Conservation (phyloP, 2,797 vertebrate species). For the Pagetopsis macropterus region DNA sequence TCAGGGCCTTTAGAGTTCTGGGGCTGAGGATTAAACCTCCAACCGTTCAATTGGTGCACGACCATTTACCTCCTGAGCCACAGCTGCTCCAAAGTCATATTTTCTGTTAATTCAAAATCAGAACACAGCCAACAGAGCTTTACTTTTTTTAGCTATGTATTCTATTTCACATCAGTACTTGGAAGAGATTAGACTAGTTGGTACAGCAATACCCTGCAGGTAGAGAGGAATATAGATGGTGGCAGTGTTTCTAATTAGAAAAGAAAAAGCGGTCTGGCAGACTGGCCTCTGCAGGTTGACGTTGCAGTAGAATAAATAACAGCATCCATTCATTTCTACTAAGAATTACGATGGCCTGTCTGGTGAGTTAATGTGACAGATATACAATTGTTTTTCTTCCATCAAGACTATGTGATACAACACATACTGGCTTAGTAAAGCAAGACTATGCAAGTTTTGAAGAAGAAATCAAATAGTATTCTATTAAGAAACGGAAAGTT, state of each 20-base stretch:
- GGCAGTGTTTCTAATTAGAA: conserved; percentile 18
- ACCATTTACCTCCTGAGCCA: too few species aligned
- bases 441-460: background rate
- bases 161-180: background rate
- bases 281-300: conserved; percentile 8
- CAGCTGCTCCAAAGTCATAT: conserved; percentile 5
- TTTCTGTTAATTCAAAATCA: conserved; percentile 20
- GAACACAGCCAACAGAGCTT: background rate
- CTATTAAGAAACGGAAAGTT: background rate
- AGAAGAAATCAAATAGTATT: background rate
- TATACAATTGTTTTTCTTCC: background rate
- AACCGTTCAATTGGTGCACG: too few species aligned
- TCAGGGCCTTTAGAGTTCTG: too few species aligned
- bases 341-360: conserved; percentile 2
- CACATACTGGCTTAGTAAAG: background rate
- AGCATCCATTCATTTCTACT: background rate
- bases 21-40: too few species aligned
- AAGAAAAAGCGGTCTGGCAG: background rate
- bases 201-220: conserved; percentile 2
- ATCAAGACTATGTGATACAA: background rate
- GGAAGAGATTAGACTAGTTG: background rate
- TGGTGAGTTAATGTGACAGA: conserved; percentile 5
- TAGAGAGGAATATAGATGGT: conserved; percentile 2
- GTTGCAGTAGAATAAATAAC: background rate
- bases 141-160: background rate